A percentile compares a stretch with the other conserved stretches of the same genome.
These are phyloP conservation scores for Arizona elegans DNA, from an alignment of 2,113 vertebrate genomes.

Conservation along the genomic window DNA sequence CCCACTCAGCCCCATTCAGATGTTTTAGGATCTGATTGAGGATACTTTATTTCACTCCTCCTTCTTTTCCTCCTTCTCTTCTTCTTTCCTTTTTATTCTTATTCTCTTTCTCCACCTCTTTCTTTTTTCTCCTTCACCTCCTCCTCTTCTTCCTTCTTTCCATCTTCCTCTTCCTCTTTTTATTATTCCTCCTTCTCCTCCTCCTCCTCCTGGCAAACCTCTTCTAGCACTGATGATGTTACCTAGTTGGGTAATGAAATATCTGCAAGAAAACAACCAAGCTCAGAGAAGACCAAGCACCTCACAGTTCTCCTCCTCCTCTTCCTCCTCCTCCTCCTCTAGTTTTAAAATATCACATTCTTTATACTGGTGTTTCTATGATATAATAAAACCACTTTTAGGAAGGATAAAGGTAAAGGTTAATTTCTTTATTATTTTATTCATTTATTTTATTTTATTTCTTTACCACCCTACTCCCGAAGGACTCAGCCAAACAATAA, in stretches of 20 bases:
- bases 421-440: no score
- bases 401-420: background rate
- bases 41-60: background rate
- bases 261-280: no score
- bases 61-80: background rate
- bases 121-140: background rate
- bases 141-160: background rate
- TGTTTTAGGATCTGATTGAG: background rate
- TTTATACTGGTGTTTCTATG: background rate
- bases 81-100: background rate
- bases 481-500: no score
- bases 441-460: no score
- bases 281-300: no score
- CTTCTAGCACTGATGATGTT: no score
- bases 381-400: background rate
- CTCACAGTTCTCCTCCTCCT: background rate
- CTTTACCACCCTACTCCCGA: no score
- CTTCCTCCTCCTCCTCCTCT: background rate
- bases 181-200: background rate
- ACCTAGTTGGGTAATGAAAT: no score
- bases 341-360: background rate
- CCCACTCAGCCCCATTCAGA: no score
- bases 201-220: no score
- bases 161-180: no score
- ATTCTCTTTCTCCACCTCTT: background rate